These are phyloP conservation scores for Poecile atricapillus DNA, from an alignment of 2,113 vertebrate species.

Conservation along the genomic window DNA sequence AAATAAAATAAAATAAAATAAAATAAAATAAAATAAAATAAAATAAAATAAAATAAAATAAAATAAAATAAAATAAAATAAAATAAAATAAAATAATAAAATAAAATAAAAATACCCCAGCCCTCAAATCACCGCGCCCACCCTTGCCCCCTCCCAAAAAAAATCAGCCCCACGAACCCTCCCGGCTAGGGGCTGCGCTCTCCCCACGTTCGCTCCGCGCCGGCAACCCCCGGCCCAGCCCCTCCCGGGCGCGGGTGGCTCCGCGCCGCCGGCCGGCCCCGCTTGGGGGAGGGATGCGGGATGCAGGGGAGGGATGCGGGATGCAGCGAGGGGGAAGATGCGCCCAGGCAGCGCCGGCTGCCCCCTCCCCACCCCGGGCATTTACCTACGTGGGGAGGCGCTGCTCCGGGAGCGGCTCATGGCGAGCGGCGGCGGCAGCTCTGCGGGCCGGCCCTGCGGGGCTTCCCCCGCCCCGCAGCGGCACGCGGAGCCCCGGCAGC, in stretches of 20 bases:
- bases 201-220: background rate
- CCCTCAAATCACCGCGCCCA: background rate
- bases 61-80: too few species aligned
- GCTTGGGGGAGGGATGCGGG: background rate
- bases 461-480: background rate
- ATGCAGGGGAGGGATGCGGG: constrained; percentile 13
- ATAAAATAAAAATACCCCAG: background rate
- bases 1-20: too few species aligned
- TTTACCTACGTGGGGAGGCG: constrained; percentile 45
- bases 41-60: too few species aligned
- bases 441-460: constrained; percentile 22
- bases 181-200: background rate
- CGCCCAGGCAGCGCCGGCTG: background rate
- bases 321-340: background rate
- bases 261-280: background rate
- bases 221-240: background rate
- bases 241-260: background rate
- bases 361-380: background rate
- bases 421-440: background rate
- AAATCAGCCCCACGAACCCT: background rate
- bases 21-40: background rate
- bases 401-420: constrained; percentile 24
- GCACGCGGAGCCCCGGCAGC: background rate
- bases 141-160: background rate
- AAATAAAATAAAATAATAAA: too few species aligned